Conservation (phyloP, 2,797 vertebrate species). For the Amblyraja radiata region DNA sequence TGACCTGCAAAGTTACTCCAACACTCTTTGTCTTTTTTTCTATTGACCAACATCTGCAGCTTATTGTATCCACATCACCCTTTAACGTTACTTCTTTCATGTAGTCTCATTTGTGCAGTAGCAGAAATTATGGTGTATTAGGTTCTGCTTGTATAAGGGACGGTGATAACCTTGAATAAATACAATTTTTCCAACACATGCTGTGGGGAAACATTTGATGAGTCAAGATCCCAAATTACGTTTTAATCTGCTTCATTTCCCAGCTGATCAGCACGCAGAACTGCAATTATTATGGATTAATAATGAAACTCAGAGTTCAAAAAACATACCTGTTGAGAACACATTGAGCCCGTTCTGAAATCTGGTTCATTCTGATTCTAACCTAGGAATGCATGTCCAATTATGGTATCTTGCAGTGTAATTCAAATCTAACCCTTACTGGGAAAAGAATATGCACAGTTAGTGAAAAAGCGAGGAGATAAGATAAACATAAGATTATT, state of each 20-base stretch:
- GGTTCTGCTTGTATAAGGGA: neutral
- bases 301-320: neutral
- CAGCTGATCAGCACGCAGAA: neutral
- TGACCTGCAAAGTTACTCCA: too few species aligned
- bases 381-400: neutral
- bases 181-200: neutral
- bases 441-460: neutral
- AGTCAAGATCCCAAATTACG: neutral
- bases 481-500: neutral
- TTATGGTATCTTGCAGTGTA: neutral
- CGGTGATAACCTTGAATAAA: neutral
- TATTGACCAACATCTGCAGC: too few species aligned
- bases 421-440: neutral
- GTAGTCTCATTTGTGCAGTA: neutral
- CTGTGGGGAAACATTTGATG: neutral
- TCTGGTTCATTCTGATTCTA: conserved; percentile 7
- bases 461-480: neutral
- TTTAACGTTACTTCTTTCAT: too few species aligned
- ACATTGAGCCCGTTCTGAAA: neutral
- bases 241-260: neutral
- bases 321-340: neutral
- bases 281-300: conserved; percentile 1
- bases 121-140: neutral
- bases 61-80: too few species aligned
- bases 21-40: too few species aligned